Conservation (phyloP, 53 echinoderm and acorn worm genomes). For the Actinopyga echinites region DNA sequence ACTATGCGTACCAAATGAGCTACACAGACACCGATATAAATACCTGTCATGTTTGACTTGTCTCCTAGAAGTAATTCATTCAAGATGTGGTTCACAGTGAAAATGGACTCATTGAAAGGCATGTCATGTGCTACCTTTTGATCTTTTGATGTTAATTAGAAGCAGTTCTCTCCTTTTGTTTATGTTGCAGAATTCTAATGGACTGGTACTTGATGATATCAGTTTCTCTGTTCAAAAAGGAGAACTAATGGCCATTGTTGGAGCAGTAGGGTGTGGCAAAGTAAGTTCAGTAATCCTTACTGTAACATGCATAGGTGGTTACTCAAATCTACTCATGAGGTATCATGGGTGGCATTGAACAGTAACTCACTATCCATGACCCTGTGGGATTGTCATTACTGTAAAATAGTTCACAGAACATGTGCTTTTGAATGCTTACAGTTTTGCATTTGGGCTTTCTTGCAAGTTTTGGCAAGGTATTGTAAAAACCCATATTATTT, state of each 20-base stretch:
- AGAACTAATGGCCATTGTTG: constrained; percentile 86
- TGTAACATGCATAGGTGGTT: too few relatives aligned
- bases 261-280: constrained; percentile 90
- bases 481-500: too few relatives aligned
- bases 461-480: too few relatives aligned
- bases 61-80: not conserved
- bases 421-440: too few relatives aligned
- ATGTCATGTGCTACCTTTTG: not conserved
- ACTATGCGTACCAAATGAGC: too few relatives aligned
- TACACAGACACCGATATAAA: too few relatives aligned
- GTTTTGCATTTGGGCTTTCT: too few relatives aligned
- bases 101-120: not conserved
- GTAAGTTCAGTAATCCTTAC: constrained; percentile 28
- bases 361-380: too few relatives aligned
- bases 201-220: constrained; percentile 54
- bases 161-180: not conserved
- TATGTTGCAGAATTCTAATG: constrained; percentile 54
- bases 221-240: constrained; percentile 67
- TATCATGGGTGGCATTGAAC: too few relatives aligned
- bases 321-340: too few relatives aligned
- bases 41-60: not conserved
- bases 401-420: too few relatives aligned
- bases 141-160: not conserved
- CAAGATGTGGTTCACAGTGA: not conserved
- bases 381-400: too few relatives aligned